Evolutionary conservation across 2,888 invertebrate species (phyloP).

Genomic region (Caenorhabditis drosophilae): DNA sequence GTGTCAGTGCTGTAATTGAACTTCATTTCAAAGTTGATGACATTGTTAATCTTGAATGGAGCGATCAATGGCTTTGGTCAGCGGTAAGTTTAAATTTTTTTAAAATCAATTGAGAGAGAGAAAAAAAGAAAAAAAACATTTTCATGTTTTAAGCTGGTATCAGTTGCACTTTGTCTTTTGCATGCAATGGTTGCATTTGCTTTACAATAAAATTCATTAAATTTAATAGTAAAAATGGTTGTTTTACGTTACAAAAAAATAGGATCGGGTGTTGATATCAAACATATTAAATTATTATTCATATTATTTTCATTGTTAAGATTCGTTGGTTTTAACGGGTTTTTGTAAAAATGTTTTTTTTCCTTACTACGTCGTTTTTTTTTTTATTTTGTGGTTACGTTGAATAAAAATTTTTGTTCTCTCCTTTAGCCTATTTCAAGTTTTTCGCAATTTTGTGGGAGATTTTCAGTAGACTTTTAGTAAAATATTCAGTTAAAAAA

Average conservation of each 20-base stretch:
- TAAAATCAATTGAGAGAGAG: not conserved
- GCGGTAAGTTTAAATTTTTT: constrained; percentile 40
- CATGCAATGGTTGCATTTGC: constrained; percentile 61
- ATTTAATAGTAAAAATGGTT: too few relatives aligned
- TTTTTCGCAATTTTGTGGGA: too few relatives aligned
- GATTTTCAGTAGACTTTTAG: too few relatives aligned
- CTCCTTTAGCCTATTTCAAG: too few relatives aligned
- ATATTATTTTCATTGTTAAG: not conserved
- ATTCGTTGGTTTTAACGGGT: not conserved
- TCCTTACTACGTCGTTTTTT: too few relatives aligned
- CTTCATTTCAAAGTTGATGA: constrained; percentile 63
- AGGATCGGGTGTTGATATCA: too few relatives aligned
- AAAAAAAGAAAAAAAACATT: constrained; percentile 2
- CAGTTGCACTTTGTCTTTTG: constrained; percentile 53
- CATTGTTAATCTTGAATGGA: constrained; percentile 49
- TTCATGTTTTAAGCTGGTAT: constrained; percentile 46
- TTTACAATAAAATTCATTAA: constrained; percentile 52
- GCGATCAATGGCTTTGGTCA: constrained; percentile 58
- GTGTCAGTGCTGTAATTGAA: constrained; percentile 63
- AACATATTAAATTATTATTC: not conserved
- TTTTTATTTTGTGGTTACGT: not conserved
- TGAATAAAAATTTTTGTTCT: too few relatives aligned
- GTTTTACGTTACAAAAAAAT: too few relatives aligned
- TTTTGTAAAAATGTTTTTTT: too few relatives aligned
- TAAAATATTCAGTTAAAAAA: too few relatives aligned